Conservation (phyloP, 2,797 vertebrate genomes). For the Sebastes kiyomatsui region DNA sequence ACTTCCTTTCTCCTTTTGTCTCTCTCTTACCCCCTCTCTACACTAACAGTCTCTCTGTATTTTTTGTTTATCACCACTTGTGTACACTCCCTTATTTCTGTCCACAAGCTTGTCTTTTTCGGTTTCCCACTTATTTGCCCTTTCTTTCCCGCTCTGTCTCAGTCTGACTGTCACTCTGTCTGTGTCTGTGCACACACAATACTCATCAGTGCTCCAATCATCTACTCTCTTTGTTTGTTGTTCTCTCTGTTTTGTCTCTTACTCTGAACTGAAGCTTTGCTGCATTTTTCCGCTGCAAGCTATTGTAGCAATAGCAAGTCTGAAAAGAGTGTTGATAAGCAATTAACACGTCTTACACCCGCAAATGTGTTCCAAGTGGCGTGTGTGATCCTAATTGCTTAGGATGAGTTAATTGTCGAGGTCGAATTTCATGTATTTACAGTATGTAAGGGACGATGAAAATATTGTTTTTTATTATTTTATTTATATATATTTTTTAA, state of each 20-base stretch:
- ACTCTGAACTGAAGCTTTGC: background rate
- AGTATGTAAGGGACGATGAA: too few species aligned
- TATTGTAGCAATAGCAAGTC: background rate
- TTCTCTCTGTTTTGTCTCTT: background rate
- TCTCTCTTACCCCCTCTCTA: background rate
- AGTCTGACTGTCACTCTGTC: background rate
- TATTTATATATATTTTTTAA: too few species aligned
- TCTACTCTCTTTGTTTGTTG: background rate
- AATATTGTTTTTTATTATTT: too few species aligned
- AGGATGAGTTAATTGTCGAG: too few species aligned
- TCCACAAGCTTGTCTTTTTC: background rate
- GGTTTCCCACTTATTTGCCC: background rate
- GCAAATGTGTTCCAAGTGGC: background rate
- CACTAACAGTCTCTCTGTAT: background rate
- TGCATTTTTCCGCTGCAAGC: background rate
- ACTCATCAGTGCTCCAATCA: background rate
- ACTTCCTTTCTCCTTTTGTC: background rate
- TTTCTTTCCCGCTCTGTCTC: background rate
- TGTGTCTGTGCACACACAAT: background rate
- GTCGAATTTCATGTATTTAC: too few species aligned
- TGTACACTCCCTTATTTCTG: background rate
- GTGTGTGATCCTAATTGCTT: background rate
- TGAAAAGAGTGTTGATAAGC: background rate
- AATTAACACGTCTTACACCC: background rate
- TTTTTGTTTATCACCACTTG: background rate